phyloP scores from a whole-genome alignment of 2,888 invertebrate genomes.

The Agriopis leucophaearia region DNA sequence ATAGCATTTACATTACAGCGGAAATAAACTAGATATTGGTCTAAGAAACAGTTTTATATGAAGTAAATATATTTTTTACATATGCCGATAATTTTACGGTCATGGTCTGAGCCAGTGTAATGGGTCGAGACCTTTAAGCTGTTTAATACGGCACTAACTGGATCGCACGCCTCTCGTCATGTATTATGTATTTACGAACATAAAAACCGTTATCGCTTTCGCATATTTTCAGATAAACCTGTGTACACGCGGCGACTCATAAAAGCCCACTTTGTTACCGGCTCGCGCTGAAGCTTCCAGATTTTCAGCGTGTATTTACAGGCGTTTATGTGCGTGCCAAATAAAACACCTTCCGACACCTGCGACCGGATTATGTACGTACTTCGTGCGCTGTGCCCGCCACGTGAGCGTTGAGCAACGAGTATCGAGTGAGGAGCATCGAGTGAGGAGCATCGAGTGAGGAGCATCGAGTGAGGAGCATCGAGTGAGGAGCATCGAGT shows the following conservation, averaged over 20 bases:
- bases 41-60: too few relatives aligned
- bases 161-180: slow-evolving; percentile 5
- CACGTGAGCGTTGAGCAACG: neutral
- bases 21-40: too few relatives aligned
- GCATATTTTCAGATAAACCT: slow-evolving; percentile 30
- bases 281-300: slow-evolving; percentile 13
- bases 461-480: neutral
- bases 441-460: neutral
- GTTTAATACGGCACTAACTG: slow-evolving; percentile 11
- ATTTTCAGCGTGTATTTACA: slow-evolving; percentile 27
- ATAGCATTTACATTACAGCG: too few relatives aligned
- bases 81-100: too few relatives aligned
- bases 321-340: slow-evolving; percentile 27
- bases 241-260: slow-evolving; percentile 22
- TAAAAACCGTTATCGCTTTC: slow-evolving; percentile 32
- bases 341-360: slow-evolving; percentile 31
- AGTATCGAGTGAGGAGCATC: neutral
- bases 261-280: slow-evolving; percentile 31
- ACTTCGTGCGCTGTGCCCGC: neutral
- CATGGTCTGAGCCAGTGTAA: too few relatives aligned
- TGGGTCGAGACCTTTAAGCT: too few relatives aligned
- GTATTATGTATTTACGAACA: slow-evolving; percentile 26
- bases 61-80: too few relatives aligned
- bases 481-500: neutral
- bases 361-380: slow-evolving; percentile 21